A percentile compares a stretch with the other conserved stretches of the same genome.
phyloP scores from a whole-genome alignment of 2,888 invertebrate species.

The Coleophora deauratella region DNA sequence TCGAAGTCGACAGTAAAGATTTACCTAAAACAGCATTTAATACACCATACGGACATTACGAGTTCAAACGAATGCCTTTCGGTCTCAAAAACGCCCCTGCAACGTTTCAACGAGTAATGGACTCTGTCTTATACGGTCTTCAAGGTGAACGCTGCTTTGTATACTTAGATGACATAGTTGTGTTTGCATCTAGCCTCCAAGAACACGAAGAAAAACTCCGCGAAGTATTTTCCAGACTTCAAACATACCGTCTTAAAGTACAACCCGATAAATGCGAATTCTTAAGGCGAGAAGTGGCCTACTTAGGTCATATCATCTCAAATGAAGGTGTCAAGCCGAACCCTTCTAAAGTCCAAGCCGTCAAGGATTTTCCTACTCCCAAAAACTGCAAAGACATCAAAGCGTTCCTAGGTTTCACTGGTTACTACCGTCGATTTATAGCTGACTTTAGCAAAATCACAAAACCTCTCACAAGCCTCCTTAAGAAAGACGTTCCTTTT shows the following conservation, averaged over 20 bases:
- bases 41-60: slow-evolving; percentile 21
- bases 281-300: slow-evolving; percentile 30
- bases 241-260: slow-evolving; percentile 21
- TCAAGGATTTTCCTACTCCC: slow-evolving; percentile 24
- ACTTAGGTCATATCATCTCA: slow-evolving; percentile 36
- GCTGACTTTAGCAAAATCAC: slow-evolving; percentile 19
- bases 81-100: slow-evolving; percentile 25
- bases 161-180: slow-evolving; percentile 28
- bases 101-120: slow-evolving; percentile 28
- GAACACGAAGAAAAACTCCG: slow-evolving; percentile 26
- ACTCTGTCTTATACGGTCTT: slow-evolving; percentile 19
- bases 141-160: slow-evolving; percentile 21
- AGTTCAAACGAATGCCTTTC: slow-evolving; percentile 26
- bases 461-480: slow-evolving; percentile 24
- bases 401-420: slow-evolving; percentile 25
- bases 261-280: slow-evolving; percentile 37
- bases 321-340: slow-evolving; percentile 35
- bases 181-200: slow-evolving; percentile 22
- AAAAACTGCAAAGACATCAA: slow-evolving; percentile 27
- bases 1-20: slow-evolving; percentile 9
- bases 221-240: slow-evolving; percentile 24
- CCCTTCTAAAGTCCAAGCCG: slow-evolving; percentile 24
- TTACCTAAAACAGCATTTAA: slow-evolving; percentile 26
- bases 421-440: slow-evolving; percentile 32
- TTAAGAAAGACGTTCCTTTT: slow-evolving; percentile 22